phyloP scores from a whole-genome alignment of 1,140 invertebrate genomes.

The Bombus superbus region DNA sequence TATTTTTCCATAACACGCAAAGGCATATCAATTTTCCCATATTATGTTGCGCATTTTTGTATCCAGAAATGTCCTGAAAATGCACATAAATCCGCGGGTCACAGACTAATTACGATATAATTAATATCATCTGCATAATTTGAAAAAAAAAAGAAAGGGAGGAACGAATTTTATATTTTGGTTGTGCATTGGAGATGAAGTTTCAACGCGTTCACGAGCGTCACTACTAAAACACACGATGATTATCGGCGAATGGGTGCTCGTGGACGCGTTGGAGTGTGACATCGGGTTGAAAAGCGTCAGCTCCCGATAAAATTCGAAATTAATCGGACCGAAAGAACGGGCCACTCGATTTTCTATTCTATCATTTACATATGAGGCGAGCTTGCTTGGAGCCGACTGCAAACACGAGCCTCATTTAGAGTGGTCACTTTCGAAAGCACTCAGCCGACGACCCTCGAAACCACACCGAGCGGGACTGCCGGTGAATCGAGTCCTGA shows the following conservation, averaged over 20 bases:
- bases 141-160: too few species aligned
- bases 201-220: background rate
- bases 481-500: slow-evolving; percentile 44
- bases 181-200: background rate
- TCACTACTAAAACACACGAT: background rate
- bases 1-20: background rate
- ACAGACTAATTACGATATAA: background rate
- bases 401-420: slow-evolving; percentile 71
- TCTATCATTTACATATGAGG: slow-evolving; percentile 72
- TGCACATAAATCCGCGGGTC: background rate
- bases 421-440: slow-evolving; percentile 71
- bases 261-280: slow-evolving; percentile 2
- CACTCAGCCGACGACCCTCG: slow-evolving; percentile 65
- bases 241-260: slow-evolving; percentile 14
- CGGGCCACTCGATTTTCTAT: slow-evolving; percentile 66
- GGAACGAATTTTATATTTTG: background rate
- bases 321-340: slow-evolving; percentile 60
- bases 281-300: slow-evolving; percentile 37
- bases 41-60: too few species aligned
- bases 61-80: background rate
- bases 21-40: background rate
- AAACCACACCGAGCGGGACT: slow-evolving; percentile 51
- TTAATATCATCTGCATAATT: background rate
- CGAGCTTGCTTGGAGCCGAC: slow-evolving; percentile 67
- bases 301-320: slow-evolving; percentile 50